These are phyloP conservation scores for Bembecia ichneumoniformis DNA, from an alignment of 2,888 invertebrate species.

Conservation along the genomic window DNA sequence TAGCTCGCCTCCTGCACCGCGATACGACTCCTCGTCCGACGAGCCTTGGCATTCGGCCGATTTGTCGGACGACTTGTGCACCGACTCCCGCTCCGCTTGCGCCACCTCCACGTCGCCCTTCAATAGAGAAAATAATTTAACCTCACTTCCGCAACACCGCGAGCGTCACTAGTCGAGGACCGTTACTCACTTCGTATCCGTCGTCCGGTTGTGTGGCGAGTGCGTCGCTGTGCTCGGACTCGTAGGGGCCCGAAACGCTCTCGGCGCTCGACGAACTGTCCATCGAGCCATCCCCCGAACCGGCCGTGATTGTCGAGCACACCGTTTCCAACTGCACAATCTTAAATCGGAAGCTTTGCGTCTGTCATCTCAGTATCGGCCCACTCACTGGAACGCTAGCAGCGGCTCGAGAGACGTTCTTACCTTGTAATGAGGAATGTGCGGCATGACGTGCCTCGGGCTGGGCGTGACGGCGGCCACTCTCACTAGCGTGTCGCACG, in stretches of 20 bases:
- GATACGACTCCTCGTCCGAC: no score
- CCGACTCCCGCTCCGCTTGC: neutral
- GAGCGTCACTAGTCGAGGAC: neutral
- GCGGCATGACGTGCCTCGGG: conserved; percentile 64
- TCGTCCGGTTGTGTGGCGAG: conserved; percentile 69
- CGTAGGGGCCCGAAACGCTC: conserved; percentile 43
- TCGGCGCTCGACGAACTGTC: conserved; percentile 54
- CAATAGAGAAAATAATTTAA: neutral
- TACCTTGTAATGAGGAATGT: conserved; percentile 65
- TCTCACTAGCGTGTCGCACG: conserved; percentile 71
- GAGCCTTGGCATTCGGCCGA: no score
- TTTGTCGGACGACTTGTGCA: no score
- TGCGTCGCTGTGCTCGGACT: conserved; percentile 58
- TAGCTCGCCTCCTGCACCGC: conserved; percentile 26
- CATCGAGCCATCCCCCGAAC: conserved; percentile 33
- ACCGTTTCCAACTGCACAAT: no score
- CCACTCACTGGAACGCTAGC: neutral
- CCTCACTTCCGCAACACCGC: neutral
- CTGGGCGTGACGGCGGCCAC: conserved; percentile 67
- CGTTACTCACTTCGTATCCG: conserved; percentile 66
- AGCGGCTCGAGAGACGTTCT: conserved; percentile 1
- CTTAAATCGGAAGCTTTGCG: neutral
- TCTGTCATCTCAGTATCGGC: no score
- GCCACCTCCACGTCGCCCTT: neutral
- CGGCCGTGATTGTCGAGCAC: no score